These are phyloP conservation scores for Vanessa tameamea DNA, from an alignment of 1,140 invertebrate genomes.

Conservation along the genomic window DNA sequence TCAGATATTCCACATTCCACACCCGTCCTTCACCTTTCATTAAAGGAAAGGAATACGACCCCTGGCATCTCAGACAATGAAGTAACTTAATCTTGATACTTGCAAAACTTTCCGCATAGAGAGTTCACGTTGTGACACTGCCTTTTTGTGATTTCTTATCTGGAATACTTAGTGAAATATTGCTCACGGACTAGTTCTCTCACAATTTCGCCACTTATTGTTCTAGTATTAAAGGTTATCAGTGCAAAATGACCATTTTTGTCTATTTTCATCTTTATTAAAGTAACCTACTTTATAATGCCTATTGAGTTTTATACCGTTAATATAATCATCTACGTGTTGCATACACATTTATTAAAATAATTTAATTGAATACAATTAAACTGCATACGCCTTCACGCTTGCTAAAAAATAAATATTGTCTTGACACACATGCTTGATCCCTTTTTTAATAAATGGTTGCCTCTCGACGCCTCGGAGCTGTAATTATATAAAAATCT, in stretches of 20 bases:
- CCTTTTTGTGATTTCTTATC: constrained; percentile 69
- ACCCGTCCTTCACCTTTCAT: constrained; percentile 71
- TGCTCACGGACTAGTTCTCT: constrained; percentile 62
- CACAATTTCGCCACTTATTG: constrained; percentile 56
- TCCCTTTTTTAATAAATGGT: constrained; percentile 46
- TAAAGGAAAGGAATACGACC: constrained; percentile 64
- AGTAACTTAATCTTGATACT: constrained; percentile 57
- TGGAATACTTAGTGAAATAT: constrained; percentile 57
- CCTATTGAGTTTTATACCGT: neutral
- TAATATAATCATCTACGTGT: neutral
- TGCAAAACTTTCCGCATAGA: constrained; percentile 67
- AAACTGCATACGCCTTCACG: constrained; percentile 5
- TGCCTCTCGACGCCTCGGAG: constrained; percentile 38
- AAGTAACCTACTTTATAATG: neutral
- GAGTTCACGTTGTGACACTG: constrained; percentile 59
- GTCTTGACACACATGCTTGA: constrained; percentile 40
- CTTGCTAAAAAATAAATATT: constrained; percentile 42
- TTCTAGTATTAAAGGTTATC: constrained; percentile 60
- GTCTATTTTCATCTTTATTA: neutral
- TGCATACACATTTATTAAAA: too few relatives aligned
- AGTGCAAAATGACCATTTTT: constrained; percentile 2
- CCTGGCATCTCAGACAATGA: constrained; percentile 64
- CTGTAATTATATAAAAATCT: constrained; percentile 59
- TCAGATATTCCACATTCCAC: constrained; percentile 55
- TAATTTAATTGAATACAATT: neutral